Percentiles rank a stretch among this genome's conserved stretches.
phyloP scores from a whole-genome alignment of 2,113 vertebrate species.

The Gorsachius goisagi region DNA sequence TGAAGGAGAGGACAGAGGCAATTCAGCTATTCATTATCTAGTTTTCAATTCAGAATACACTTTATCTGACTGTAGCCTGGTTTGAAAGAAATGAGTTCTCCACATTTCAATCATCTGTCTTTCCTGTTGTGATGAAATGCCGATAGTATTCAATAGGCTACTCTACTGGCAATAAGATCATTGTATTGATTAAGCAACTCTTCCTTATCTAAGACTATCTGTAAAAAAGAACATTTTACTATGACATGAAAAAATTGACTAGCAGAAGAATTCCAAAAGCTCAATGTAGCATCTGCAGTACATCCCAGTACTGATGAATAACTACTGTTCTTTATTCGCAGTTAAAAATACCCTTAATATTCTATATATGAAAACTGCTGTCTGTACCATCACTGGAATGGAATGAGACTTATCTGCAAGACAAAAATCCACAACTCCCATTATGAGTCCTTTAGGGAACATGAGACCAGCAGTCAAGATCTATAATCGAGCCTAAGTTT shows the following conservation, averaged over 20 bases:
- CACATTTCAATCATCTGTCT: neutral
- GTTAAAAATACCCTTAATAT: neutral
- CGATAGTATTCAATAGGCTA: neutral
- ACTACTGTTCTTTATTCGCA: neutral
- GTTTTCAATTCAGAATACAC: neutral
- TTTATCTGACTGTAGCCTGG: neutral
- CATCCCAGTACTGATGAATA: neutral
- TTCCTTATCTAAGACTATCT: neutral
- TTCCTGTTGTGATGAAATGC: neutral
- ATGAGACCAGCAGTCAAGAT: neutral
- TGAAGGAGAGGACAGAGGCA: neutral
- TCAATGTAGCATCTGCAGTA: neutral
- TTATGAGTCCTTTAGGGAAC: neutral
- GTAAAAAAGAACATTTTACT: neutral
- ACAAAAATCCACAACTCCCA: neutral
- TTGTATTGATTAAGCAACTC: neutral
- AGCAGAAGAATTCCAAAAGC: neutral
- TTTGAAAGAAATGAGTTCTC: neutral
- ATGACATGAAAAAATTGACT: neutral
- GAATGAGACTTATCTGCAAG: neutral
- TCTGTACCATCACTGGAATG: neutral
- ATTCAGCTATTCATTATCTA: neutral
- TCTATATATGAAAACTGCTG: neutral
- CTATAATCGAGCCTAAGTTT: neutral
- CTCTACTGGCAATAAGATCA: neutral